Evolutionary conservation across 2,113 vertebrate genomes (phyloP), one percentile per base, ranked within the genome.

Genomic region (Embiotoca jacksoni): DNA sequence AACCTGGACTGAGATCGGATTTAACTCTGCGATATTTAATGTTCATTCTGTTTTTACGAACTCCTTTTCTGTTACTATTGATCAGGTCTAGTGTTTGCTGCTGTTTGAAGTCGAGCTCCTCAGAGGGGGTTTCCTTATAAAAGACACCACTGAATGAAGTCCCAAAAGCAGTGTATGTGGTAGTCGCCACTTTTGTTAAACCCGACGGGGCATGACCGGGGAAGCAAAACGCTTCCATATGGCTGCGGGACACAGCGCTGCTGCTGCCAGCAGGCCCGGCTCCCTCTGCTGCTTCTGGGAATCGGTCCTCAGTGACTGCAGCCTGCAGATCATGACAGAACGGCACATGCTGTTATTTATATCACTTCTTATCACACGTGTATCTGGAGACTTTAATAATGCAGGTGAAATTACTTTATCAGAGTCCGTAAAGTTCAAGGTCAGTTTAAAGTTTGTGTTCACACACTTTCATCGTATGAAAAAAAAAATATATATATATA

Each of bases 191-290:
- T 93, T 92, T 88, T 79, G 87, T 91, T 90, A 82, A 93, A 85
- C 55, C 86, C 84, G 76, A 90, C 89, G 76, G 92, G 89, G 84
- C 90, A 90, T 86, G 88, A 88, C 91, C 81, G 86, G 86, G 58
- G 80, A 89, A 79, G 86, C 77, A 91, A 92, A 95, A 84, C 49
- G 75, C 86, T 94, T 94, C 92, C 92, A 93, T 91, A 93, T 94
- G 93, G 88, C 71, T 76, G 72, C 67, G 82, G 89, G 85, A 91
- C 84, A 53, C 58, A 71, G 84, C 66, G 86, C 82, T 69, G 90
- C 78, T 61, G n/a, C 84, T 89, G 82, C 88, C 90, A 88, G 90
- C 84, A 72, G 83, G 78, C 84, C 82, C 56, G 62, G 77, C 84
- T 87, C 70, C 71, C 81, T 84, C 80, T 58, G 75, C 84, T 80